Conservation (phyloP, 2,113 vertebrate species). For the Syngnathus scovelli region DNA sequence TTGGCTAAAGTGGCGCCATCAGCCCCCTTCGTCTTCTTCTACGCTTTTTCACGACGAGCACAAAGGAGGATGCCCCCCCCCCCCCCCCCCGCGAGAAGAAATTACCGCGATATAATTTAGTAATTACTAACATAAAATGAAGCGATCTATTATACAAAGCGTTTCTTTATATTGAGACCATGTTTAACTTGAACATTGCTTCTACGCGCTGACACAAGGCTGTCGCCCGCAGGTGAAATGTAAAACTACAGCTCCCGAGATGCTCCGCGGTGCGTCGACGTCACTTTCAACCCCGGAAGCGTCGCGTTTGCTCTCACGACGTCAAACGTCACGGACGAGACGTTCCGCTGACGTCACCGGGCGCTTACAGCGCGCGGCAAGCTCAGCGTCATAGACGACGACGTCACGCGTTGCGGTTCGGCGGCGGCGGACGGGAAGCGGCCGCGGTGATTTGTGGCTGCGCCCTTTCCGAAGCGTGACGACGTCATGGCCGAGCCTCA, state of each 20-base stretch:
- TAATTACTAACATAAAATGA: too few relatives aligned
- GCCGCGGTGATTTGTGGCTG: not conserved
- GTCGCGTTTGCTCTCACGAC: not conserved
- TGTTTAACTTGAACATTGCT: too few relatives aligned
- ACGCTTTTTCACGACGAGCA: not conserved
- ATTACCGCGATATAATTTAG: too few relatives aligned
- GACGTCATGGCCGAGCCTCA: slow-evolving; percentile 83
- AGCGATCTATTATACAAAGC: too few relatives aligned
- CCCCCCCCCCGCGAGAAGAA: not conserved
- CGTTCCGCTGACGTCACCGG: not conserved
- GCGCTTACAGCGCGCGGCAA: not conserved
- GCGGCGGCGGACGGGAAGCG: not conserved
- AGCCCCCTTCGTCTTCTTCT: not conserved
- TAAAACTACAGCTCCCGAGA: not conserved
- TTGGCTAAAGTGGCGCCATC: not conserved
- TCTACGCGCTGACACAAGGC: too few relatives aligned
- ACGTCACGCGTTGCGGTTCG: not conserved
- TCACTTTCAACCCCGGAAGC: not conserved
- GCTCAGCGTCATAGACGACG: not conserved
- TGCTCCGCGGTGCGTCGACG: not conserved
- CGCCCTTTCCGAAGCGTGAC: not conserved
- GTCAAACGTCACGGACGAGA: not conserved
- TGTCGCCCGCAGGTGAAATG: not conserved
- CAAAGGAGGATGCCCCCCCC: not conserved
- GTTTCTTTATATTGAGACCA: too few relatives aligned